These are phyloP conservation scores for Philopotamus ludificatus DNA, from an alignment of 1,140 invertebrate species.

Conservation along the genomic window DNA sequence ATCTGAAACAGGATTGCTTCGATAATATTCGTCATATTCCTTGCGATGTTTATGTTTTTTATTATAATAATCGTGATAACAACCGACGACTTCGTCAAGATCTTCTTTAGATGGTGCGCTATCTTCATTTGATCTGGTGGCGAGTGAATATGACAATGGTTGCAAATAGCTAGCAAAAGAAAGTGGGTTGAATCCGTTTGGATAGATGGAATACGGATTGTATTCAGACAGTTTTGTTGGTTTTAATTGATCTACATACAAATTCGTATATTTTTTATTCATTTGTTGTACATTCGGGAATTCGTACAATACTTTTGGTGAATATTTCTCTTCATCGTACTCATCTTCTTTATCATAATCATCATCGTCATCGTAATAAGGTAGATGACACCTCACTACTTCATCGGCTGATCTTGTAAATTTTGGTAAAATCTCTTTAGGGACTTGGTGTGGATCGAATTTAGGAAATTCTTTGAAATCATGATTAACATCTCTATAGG, in stretches of 20 bases:
- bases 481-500: too few relatives aligned
- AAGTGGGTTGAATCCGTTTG: too few relatives aligned
- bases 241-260: background rate
- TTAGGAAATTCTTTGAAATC: too few relatives aligned
- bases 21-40: background rate
- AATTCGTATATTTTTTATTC: background rate
- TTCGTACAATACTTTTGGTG: too few relatives aligned
- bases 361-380: background rate
- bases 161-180: too few relatives aligned
- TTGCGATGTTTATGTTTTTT: background rate
- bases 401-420: too few relatives aligned
- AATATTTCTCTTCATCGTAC: background rate
- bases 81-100: background rate
- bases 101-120: background rate
- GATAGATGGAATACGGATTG: too few relatives aligned
- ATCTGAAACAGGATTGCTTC: background rate
- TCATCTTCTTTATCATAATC: background rate
- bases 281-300: too few relatives aligned
- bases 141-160: background rate
- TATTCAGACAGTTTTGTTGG: too few relatives aligned
- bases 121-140: conserved; percentile 4
- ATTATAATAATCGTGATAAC: background rate
- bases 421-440: too few relatives aligned
- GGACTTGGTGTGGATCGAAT: too few relatives aligned
- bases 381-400: background rate